Percentiles rank a stretch among this genome's conserved stretches.
phyloP scores from a whole-genome alignment of 2,113 vertebrate genomes.

The Caranx ignobilis region DNA sequence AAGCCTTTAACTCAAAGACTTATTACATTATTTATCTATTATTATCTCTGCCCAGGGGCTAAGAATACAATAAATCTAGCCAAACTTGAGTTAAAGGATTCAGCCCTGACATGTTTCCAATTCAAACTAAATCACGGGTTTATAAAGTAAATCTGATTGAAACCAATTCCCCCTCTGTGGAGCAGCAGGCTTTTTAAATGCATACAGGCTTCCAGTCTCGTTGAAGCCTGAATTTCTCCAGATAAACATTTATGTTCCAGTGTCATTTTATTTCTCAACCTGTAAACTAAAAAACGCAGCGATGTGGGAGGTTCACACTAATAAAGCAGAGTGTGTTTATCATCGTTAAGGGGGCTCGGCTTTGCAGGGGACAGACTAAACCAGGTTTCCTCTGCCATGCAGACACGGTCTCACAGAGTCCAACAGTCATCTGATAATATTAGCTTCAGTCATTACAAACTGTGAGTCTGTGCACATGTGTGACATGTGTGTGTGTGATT shows the following conservation, averaged over 20 bases:
- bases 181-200: constrained; percentile 1
- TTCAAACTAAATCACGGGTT: constrained; percentile 61
- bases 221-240: constrained; percentile 44
- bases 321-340: constrained; percentile 73
- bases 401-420: constrained; percentile 16
- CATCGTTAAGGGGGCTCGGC: constrained; percentile 26
- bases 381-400: background rate
- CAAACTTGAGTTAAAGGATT: constrained; percentile 64
- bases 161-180: constrained; percentile 30
- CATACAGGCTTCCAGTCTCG: constrained; percentile 34
- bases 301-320: constrained; percentile 64
- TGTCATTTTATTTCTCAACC: constrained; percentile 64
- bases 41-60: constrained; percentile 57
- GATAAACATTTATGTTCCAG: constrained; percentile 74
- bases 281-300: constrained; percentile 63
- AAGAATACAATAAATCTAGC: constrained; percentile 60
- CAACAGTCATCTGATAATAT: constrained; percentile 26
- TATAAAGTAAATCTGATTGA: constrained; percentile 51
- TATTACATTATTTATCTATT: constrained; percentile 70
- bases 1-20: constrained; percentile 65
- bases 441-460: constrained; percentile 26
- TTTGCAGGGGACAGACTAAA: constrained; percentile 54
- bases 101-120: constrained; percentile 70
- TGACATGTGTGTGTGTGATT: constrained; percentile 28
- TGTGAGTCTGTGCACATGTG: constrained; percentile 10